phyloP scores from a whole-genome alignment of 2,797 vertebrate species.

The Periparus ater region DNA sequence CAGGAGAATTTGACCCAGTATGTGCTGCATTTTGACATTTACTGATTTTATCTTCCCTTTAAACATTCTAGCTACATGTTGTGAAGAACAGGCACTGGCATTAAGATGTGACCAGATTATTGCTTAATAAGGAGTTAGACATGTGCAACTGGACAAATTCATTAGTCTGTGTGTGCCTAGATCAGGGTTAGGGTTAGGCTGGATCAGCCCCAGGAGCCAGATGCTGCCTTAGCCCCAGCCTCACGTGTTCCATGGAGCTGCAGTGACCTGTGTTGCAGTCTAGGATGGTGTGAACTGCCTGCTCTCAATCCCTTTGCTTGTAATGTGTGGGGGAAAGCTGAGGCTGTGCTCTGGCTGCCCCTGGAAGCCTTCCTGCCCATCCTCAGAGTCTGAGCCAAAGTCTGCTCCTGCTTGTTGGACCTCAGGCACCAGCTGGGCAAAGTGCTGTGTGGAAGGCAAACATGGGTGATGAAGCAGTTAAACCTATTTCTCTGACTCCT shows the following conservation, averaged over 20 bases:
- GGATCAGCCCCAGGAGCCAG: not conserved
- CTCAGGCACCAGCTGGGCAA: not conserved
- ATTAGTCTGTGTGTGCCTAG: not conserved
- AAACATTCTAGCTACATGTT: not conserved
- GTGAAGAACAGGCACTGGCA: not conserved
- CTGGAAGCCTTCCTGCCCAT: not conserved
- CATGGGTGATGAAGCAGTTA: not conserved
- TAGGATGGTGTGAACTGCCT: not conserved
- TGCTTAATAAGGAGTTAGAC: not conserved
- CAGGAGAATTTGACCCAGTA: not conserved
- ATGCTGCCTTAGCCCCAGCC: not conserved
- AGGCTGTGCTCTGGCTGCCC: not conserved
- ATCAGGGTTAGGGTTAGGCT: not conserved
- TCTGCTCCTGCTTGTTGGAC: not conserved
- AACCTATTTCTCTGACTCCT: not conserved
- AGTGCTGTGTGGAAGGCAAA: not conserved
- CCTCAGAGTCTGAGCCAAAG: not conserved
- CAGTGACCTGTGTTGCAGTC: fast-evolving
- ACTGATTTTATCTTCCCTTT: not conserved
- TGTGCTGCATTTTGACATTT: not conserved
- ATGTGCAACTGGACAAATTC: not conserved
- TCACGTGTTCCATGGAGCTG: not conserved
- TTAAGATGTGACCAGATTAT: not conserved
- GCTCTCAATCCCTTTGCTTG: not conserved
- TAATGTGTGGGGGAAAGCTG: not conserved